Conservation (phyloP, 2,888 invertebrate genomes). For the Campoplex capitator region DNA sequence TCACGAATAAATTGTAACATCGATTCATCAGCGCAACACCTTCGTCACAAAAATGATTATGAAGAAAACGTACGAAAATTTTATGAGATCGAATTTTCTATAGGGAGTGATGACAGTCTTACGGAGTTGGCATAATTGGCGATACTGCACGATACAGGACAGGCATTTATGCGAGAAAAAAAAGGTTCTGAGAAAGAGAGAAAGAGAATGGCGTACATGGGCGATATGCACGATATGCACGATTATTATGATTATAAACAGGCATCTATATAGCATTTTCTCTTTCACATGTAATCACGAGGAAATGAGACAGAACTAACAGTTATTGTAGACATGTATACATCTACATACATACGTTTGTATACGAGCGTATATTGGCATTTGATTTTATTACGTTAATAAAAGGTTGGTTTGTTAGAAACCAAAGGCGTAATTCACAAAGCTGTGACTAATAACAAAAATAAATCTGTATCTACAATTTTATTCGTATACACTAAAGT, state of each 20-base stretch:
- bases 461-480: constrained; percentile 16
- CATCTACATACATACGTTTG: not conserved
- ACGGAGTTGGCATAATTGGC: constrained; percentile 34
- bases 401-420: constrained; percentile 13
- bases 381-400: constrained; percentile 37
- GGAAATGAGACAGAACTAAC: constrained; percentile 48
- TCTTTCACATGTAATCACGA: constrained; percentile 68
- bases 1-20: not conserved
- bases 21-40: constrained; percentile 19
- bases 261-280: constrained; percentile 59
- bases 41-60: constrained; percentile 14
- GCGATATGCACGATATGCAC: constrained; percentile 58
- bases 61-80: constrained; percentile 11
- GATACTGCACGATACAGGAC: not conserved
- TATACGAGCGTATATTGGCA: constrained; percentile 39
- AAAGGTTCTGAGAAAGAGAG: not conserved
- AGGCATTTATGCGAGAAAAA: constrained; percentile 20
- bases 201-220: constrained; percentile 39
- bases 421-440: constrained; percentile 1
- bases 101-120: constrained; percentile 15
- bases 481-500: not conserved
- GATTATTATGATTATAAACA: constrained; percentile 58
- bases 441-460: constrained; percentile 21
- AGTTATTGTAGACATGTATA: constrained; percentile 31
- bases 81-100: constrained; percentile 11